A percentile compares a stretch with the other conserved stretches of the same genome.
phyloP scores from a whole-genome alignment of 2,113 vertebrate species.

The Origma solitaria region DNA sequence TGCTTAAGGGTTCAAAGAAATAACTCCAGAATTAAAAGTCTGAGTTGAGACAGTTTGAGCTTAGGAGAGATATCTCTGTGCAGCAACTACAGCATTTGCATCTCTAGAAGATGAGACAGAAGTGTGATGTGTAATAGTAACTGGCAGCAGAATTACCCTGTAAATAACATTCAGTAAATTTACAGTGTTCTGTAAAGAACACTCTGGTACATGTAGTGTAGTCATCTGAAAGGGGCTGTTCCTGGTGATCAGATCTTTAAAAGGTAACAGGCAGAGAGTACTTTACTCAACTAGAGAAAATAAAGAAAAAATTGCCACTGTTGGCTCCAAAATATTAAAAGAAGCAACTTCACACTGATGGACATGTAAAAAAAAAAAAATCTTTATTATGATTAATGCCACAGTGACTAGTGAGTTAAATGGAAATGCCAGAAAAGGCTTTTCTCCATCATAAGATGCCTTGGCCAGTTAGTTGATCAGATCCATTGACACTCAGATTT shows the following conservation, averaged over 20 bases:
- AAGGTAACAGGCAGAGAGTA: not conserved
- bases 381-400: not conserved
- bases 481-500: not conserved
- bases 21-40: not conserved
- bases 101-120: not conserved
- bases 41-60: not conserved
- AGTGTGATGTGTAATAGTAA: not conserved
- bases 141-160: not conserved
- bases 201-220: not conserved
- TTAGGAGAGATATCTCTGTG: not conserved
- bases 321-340: not conserved
- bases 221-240: not conserved
- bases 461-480: not conserved
- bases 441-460: not conserved
- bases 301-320: not conserved
- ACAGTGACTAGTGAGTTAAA: not conserved
- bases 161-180: not conserved
- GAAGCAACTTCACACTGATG: not conserved
- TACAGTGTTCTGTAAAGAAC: not conserved
- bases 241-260: not conserved
- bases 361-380: not conserved
- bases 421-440: not conserved
- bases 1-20: not conserved
- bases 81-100: not conserved
- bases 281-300: not conserved